phyloP scores from a whole-genome alignment of 2,797 vertebrate species.

The Clarias laeviceps region DNA sequence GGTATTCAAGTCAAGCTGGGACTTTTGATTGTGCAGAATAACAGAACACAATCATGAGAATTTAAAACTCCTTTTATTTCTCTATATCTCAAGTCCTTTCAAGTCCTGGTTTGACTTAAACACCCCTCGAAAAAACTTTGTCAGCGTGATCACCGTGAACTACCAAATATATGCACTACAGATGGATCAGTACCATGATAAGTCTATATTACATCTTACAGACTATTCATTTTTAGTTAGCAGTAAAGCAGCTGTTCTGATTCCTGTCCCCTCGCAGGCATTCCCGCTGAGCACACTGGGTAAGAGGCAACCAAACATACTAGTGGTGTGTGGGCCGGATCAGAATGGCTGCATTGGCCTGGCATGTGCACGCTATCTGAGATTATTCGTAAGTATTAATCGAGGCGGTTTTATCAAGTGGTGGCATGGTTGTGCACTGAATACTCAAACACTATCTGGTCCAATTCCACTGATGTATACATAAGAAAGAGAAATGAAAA shows the following conservation, averaged over 20 bases:
- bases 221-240: neutral
- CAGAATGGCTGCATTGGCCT: conserved; percentile 80
- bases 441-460: neutral
- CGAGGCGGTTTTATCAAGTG: neutral
- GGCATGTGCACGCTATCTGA: conserved; percentile 78
- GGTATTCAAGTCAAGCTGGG: too few relatives aligned
- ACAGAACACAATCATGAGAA: too few relatives aligned
- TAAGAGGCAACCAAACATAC: conserved; percentile 73
- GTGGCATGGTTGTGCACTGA: neutral
- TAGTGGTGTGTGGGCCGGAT: conserved; percentile 78
- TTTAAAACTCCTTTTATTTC: too few relatives aligned
- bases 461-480: neutral
- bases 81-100: too few relatives aligned
- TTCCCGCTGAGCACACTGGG: conserved; percentile 71
- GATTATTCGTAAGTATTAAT: conserved; percentile 72
- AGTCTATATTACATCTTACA: neutral
- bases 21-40: too few relatives aligned
- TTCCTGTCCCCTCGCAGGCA: conserved; percentile 60
- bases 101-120: too few relatives aligned
- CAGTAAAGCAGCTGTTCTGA: neutral
- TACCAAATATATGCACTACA: neutral
- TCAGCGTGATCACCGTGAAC: neutral
- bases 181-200: neutral
- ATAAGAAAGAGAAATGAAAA: neutral
- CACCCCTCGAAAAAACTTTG: neutral